Conservation (phyloP, 2,888 invertebrate genomes). For the Malacosoma neustria region DNA sequence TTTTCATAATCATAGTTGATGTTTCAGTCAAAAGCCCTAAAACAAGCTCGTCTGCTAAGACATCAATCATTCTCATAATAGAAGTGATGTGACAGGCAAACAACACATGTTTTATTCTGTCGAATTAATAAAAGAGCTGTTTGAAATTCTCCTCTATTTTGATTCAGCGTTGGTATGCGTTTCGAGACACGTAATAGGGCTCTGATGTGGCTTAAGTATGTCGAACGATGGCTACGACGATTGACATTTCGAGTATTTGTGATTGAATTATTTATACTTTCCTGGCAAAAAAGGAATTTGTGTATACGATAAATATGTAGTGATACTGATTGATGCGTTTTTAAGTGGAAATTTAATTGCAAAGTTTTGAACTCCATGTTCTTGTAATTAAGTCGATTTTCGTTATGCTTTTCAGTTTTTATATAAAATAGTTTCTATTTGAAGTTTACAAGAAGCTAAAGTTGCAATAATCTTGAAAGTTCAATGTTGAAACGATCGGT, state of each 20-base stretch:
- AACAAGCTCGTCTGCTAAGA: background rate
- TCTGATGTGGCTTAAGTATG: background rate
- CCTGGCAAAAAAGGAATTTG: background rate
- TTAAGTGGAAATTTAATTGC: no score
- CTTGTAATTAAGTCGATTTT: no score
- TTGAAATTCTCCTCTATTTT: background rate
- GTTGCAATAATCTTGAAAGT: no score
- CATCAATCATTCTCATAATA: slow-evolving; percentile 1
- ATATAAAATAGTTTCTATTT: no score
- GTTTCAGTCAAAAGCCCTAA: background rate
- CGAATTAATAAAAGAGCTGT: slow-evolving; percentile 5
- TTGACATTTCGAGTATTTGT: background rate
- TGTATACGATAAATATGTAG: background rate
- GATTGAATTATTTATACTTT: background rate
- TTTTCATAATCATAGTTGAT: background rate
- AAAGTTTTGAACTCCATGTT: no score
- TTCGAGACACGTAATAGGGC: background rate
- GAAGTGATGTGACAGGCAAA: slow-evolving; percentile 7
- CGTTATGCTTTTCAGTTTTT: no score
- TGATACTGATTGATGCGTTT: background rate
- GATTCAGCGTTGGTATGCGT: background rate
- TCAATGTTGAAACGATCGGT: no score
- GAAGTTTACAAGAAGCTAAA: no score
- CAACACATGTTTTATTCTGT: slow-evolving; percentile 9
- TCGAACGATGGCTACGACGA: background rate